Base-by-base conservation (phyloP, 2,113 vertebrate genomes). In the Malurus alboscapulatus region DNA sequence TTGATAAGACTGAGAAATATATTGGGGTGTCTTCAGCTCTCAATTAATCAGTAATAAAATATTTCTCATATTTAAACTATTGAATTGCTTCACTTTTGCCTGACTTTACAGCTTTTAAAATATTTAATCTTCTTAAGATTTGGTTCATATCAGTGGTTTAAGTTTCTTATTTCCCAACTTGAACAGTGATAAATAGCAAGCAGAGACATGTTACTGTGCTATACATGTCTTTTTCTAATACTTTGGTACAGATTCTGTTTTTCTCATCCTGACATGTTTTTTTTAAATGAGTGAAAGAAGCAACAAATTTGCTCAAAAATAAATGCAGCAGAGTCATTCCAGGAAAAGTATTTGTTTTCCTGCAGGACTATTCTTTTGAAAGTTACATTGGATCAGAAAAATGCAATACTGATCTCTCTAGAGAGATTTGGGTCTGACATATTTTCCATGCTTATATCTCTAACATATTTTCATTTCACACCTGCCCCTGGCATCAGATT, bases 381-480 rank as follows among this genome's bases (percentile, higher is more conserved):
- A 77, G n/a, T 30, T 63, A 38, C 1, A 0, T 66, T 69, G 77
- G 47, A 40, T 78, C 14, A 53, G 44, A 92, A 84, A 88, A 89
- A 84, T 22, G 7, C 7, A 75, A 50, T 72, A 12, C 19, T 71
- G 73, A 22, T 45, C 48, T 75, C 69, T 61, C 74, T 53, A 38
- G 74, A 82, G 74, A 82, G 58, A 45, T 88, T 86, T 78, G 20
- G 2, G 17, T 62, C 32, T 81, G 26, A 34, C 47, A 74, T 93
- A 92, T 88, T 88, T 88, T 81, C 77, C 40, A 30, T 89, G 32
- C 32, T 87, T 84, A 38, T 91, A 71, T 82, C 44, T 74, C 53
- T 84, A 87, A 81, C 21, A 75, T 59, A 48, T 58, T 93, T 89
- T 95, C 72, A 10, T 82, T 74, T 91, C 62, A 67, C 62, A 68